A percentile compares a stretch with the other conserved stretches of the same genome.
Conservation (phyloP, 2,113 vertebrate species). For the Chionodraco myersi region DNA sequence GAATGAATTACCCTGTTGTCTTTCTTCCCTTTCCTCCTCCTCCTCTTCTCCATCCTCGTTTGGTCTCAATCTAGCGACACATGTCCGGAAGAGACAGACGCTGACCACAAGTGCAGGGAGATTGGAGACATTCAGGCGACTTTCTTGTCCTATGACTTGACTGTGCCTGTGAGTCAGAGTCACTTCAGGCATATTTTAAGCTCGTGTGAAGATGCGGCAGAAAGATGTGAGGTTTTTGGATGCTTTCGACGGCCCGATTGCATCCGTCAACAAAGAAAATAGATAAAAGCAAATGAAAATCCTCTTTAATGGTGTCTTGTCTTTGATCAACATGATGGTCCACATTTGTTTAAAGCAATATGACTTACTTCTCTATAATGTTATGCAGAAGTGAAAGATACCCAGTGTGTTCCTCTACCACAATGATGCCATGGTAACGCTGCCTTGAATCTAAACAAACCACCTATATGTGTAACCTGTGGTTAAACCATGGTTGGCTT, state of each 20-base stretch:
- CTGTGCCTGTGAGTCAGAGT: constrained; percentile 54
- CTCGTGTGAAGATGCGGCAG: background rate
- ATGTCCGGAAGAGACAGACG: constrained; percentile 56
- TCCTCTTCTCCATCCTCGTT: constrained; percentile 44
- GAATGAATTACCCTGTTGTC: constrained; percentile 76
- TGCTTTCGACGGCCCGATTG: background rate
- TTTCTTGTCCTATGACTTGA: constrained; percentile 51
- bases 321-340: background rate
- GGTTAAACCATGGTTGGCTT: constrained; percentile 50
- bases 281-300: background rate
- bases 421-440: constrained; percentile 66
- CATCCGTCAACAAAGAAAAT: background rate
- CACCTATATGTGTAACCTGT: constrained; percentile 31
- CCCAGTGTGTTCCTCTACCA: constrained; percentile 19
- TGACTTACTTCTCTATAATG: constrained; percentile 13
- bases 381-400: constrained; percentile 5
- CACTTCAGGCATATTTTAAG: constrained; percentile 25
- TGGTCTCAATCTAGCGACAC: constrained; percentile 51
- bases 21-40: constrained; percentile 39
- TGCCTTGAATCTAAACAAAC: constrained; percentile 71
- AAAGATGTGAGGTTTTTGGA: background rate
- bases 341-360: background rate
- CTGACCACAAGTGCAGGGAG: constrained; percentile 52
- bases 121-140: constrained; percentile 31
- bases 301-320: no score